phyloP scores from a whole-genome alignment of 2,113 vertebrate species.

The Elephas maximus region DNA sequence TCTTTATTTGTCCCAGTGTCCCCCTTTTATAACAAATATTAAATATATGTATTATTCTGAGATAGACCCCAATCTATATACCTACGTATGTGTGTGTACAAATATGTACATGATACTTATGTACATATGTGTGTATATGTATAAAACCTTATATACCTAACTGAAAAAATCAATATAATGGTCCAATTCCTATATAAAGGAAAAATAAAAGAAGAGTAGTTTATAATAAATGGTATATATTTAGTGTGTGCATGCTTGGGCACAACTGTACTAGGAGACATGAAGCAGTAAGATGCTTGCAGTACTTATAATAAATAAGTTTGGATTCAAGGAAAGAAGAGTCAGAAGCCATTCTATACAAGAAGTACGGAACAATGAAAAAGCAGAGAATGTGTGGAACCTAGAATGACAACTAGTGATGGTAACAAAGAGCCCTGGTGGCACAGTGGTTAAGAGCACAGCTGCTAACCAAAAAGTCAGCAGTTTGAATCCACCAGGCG shows the following conservation, averaged over 20 bases:
- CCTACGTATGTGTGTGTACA: too few species aligned
- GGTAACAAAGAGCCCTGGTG: not conserved
- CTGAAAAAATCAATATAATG: not conserved
- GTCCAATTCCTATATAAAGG: not conserved
- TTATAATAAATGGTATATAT: not conserved
- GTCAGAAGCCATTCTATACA: not conserved
- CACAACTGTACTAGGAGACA: not conserved
- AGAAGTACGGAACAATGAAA: not conserved
- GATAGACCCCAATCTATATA: not conserved
- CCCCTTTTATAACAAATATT: slow-evolving; percentile 41
- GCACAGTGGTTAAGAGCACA: too few species aligned
- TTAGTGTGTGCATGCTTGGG: not conserved
- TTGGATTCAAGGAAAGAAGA: slow-evolving; percentile 1
- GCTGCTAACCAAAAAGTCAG: too few species aligned
- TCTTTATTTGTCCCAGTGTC: not conserved
- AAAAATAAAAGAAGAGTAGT: not conserved
- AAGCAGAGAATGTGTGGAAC: not conserved
- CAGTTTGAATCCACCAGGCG: too few species aligned
- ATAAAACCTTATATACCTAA: not conserved
- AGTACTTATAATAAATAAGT: not conserved
- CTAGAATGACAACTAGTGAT: not conserved
- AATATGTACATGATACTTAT: too few species aligned
- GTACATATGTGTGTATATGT: too few species aligned
- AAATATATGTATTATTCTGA: not conserved
- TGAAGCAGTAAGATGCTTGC: too few species aligned